Evolutionary conservation across 2,797 vertebrate species (phyloP), one percentile per base, ranked within the genome.

Genomic region (Salmo trutta): DNA sequence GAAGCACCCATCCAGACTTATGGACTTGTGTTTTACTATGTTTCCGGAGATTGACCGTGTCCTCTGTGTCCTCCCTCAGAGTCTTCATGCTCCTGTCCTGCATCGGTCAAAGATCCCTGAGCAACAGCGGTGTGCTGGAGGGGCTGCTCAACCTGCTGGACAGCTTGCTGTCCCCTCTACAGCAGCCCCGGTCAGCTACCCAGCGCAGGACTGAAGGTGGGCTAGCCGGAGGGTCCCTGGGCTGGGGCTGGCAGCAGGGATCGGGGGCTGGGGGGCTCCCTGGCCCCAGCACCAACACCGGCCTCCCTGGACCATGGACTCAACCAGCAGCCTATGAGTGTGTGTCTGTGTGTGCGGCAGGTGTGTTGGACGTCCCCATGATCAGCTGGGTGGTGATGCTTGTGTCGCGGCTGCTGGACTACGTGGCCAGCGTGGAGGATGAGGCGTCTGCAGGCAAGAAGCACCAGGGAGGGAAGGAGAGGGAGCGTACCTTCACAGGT

Each of bases 301-400:
- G 64, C 21, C 64, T 66, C 64, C 64, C 27, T 27, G 64, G 21
- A 21, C 27, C 14, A n/a, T 12, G 64, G 64, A 66, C 64, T 66
- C 64, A 66, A 29, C 27, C 64, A 29, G 64, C 64, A 15, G 56
- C 56, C 56, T 62, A 62, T 66, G 29, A 76, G 17, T 80, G n/a
- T 41, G 69, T 92, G 36, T 84, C 85, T 71, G 85, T 12, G 79
- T 80, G 62, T 82, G 64, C 36, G 80, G 0, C 78, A 99, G 98
- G 98, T 51, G 97, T 99, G 79, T 84, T 99, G 87, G 98, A 99
- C 85, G 99, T 99, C 86, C 98, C 98, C 36, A 99, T 99, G 98
- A 96, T 99, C 91, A 99, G 98, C 85, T 99, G 98, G 98, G 98
- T 99, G 66, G 97, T 99, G 82, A 99, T 99, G 98, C 88, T 99